These are phyloP conservation scores for Pentalonia nigronervosa DNA, from an alignment of 1,140 invertebrate genomes.

Conservation along the genomic window DNA sequence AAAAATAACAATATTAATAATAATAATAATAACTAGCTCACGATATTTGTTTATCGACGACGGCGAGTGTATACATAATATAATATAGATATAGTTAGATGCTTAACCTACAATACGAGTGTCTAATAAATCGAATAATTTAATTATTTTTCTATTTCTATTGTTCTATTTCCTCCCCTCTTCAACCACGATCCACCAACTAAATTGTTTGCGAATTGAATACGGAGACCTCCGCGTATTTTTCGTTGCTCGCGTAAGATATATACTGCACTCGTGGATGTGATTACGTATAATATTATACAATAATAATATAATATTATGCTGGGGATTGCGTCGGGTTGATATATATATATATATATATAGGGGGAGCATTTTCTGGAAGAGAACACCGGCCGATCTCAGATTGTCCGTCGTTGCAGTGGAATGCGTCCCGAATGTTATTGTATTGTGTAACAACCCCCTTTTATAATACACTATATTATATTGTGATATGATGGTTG, in stretches of 20 bases:
- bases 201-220: neutral
- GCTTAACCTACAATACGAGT: neutral
- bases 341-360: no score
- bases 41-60: neutral
- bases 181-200: neutral
- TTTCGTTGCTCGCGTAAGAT: neutral
- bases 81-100: no score
- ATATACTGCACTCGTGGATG: neutral
- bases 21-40: neutral
- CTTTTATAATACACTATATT: conserved; percentile 33
- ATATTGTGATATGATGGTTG: neutral
- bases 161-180: neutral
- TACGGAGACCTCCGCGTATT: neutral
- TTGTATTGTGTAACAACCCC: conserved; percentile 53
- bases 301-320: neutral
- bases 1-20: neutral
- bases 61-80: neutral
- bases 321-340: neutral
- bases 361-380: neutral
- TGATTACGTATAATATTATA: neutral
- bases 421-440: conserved; percentile 38
- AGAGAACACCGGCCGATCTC: neutral
- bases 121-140: neutral
- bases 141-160: no score
- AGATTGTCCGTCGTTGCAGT: neutral